Conservation (phyloP, 2,113 vertebrate species). For the Scatophagus argus region DNA sequence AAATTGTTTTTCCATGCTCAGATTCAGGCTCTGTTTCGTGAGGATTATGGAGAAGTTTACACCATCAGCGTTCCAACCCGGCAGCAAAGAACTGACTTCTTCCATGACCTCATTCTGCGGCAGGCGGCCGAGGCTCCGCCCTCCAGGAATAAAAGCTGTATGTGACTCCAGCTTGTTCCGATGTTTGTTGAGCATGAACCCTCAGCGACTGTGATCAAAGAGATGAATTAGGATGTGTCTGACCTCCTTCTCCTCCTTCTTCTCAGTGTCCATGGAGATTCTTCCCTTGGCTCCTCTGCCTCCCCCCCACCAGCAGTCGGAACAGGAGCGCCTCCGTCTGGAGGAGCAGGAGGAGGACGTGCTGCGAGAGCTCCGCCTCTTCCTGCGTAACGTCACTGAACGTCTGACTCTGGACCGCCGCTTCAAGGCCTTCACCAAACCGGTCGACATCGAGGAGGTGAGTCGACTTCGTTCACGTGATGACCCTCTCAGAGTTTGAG, state of each 20-base stretch:
- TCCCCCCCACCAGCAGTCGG: conserved; percentile 79
- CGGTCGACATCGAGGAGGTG: conserved; percentile 86
- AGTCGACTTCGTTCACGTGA: background rate
- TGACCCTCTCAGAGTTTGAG: background rate
- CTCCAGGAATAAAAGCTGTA: conserved; percentile 83
- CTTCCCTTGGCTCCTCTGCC: conserved; percentile 86
- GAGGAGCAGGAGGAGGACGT: conserved; percentile 90
- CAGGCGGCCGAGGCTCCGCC: conserved; percentile 86
- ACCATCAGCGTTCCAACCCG: conserved; percentile 70
- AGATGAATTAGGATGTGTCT: too few species aligned
- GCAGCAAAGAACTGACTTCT: conserved; percentile 86
- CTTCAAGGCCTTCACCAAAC: conserved; percentile 89
- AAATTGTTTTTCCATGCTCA: conserved; percentile 64
- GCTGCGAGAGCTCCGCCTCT: conserved; percentile 87
- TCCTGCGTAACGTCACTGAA: conserved; percentile 88
- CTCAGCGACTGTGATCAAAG: background rate
- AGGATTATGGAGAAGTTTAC: conserved; percentile 84
- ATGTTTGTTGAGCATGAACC: background rate
- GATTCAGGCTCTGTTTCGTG: conserved; percentile 86
- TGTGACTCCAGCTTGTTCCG: conserved; percentile 7
- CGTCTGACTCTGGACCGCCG: conserved; percentile 87
- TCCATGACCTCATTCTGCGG: conserved; percentile 87
- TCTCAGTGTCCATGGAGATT: conserved; percentile 86
- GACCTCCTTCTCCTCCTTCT: background rate
- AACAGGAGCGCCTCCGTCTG: conserved; percentile 80